Evolutionary conservation across 2,888 invertebrate species (phyloP), one percentile per base, ranked within the genome.

Genomic region (Drosophila melanosoma): DNA sequence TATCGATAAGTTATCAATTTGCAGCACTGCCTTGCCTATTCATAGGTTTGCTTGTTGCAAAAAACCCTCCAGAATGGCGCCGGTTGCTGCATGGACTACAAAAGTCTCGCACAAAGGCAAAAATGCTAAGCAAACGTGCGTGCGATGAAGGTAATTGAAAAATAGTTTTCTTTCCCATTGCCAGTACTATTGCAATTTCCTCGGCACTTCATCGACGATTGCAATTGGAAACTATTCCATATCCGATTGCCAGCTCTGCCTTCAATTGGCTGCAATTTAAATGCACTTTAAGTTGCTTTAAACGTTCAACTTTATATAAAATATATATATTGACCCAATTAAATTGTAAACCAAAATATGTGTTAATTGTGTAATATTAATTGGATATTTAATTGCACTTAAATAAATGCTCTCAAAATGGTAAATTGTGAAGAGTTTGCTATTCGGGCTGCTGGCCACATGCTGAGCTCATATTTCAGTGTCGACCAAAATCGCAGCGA

Each of bases 111-210:
- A 84, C 85, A 87, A 87, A 82, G 75, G 78, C 65, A 60, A 79
- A 85, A 85, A 83, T 86, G 80, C 78, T 87, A 87, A 78, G 87
- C 83, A 87, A 85, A 85, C 87, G 87, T 87, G 87, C 87, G 89
- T 87, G 89, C 79, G 77, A 81, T 76, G 82, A 83, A 83, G 83
- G 87, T 87, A 87, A 87, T 87, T 89, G 87, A 87, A 87, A 87
- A 87, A 89, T 87, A 89, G 87, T 87, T 89, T 85, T 76, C 87
- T 69, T 69, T 72, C 69, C 67, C 68, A 69, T 72, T 80, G 61
- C 67, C 64, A 74, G 59, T 68, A 61, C 61, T 58, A 54, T 45
- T 71, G 36, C 62, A 33, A 26, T n/a, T 67, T 56, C 40, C 53
- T 36, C 45, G 36, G 53, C 52, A 53, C 52, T 63, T 52, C 52